Evolutionary conservation across 2,797 vertebrate genomes (phyloP).

Genomic region (Xenentodon cancila): DNA sequence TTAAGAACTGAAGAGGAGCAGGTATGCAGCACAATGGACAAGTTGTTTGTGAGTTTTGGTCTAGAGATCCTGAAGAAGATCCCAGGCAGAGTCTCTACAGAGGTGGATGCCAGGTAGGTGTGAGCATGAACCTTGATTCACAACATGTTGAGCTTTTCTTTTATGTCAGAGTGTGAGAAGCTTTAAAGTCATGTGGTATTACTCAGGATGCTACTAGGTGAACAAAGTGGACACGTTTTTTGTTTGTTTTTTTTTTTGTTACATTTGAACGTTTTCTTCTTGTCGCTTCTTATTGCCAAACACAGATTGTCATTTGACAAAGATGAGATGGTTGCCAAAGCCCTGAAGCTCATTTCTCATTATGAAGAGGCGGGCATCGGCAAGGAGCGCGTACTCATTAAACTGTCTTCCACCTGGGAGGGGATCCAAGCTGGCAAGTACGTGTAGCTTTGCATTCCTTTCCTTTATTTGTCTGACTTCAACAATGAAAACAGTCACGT

Average conservation of each 20-base stretch:
- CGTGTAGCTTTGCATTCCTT: slow-evolving; percentile 41
- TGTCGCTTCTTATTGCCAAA: slow-evolving; percentile 19
- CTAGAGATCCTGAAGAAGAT: slow-evolving; percentile 96
- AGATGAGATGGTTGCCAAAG: slow-evolving; percentile 90
- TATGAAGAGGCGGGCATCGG: slow-evolving; percentile 90
- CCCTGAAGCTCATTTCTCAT: slow-evolving; percentile 87
- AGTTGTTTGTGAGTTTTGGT: slow-evolving; percentile 94
- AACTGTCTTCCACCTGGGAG: slow-evolving; percentile 97
- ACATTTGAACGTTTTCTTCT: background rate
- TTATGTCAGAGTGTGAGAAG: background rate
- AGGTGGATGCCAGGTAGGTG: slow-evolving; percentile 94
- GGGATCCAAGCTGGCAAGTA: slow-evolving; percentile 97
- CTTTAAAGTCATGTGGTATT: background rate
- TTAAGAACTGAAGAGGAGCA: slow-evolving; percentile 90
- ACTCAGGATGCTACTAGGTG: too few relatives aligned
- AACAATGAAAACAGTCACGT: too few relatives aligned
- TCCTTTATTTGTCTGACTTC: too few relatives aligned
- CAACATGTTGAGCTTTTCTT: background rate
- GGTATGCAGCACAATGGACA: slow-evolving; percentile 90
- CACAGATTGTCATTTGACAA: slow-evolving; percentile 92
- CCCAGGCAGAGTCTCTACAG: slow-evolving; percentile 95
- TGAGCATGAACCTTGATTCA: background rate
- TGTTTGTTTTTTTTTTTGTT: too few relatives aligned
- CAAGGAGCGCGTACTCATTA: slow-evolving; percentile 94
- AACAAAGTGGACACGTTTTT: too few relatives aligned